These are phyloP conservation scores for Daktulosphaira vitifoliae DNA, from an alignment of 1,140 invertebrate genomes.

Conservation along the genomic window DNA sequence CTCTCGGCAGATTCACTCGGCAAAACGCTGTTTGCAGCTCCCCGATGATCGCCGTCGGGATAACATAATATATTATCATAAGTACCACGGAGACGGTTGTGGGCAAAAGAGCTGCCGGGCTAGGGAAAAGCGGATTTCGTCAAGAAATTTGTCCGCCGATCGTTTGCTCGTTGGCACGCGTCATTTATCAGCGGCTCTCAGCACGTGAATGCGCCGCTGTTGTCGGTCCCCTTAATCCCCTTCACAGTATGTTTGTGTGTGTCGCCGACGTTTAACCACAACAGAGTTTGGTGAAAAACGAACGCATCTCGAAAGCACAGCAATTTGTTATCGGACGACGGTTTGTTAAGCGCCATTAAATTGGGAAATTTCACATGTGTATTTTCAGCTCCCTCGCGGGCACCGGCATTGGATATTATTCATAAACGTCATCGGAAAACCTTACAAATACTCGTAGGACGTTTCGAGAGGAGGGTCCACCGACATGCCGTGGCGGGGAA, in stretches of 20 bases:
- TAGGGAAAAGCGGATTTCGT: background rate
- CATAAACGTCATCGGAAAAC: background rate
- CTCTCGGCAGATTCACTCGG: too few species aligned
- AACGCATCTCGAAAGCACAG: slow-evolving; percentile 10
- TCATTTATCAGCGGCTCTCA: slow-evolving; percentile 6
- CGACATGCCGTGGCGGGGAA: background rate
- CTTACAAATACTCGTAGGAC: too few species aligned
- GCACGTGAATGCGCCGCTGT: too few species aligned
- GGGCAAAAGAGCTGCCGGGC: background rate
- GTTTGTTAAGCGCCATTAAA: slow-evolving; percentile 29
- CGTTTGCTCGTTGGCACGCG: background rate
- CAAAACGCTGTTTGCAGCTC: too few species aligned
- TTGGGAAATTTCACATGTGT: slow-evolving; percentile 1
- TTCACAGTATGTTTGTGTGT: too few species aligned
- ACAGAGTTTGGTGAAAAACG: background rate
- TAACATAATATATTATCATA: too few species aligned
- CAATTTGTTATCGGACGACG: slow-evolving; percentile 15
- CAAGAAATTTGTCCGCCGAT: background rate
- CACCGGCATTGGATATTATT: slow-evolving; percentile 13
- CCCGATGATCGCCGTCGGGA: too few species aligned
- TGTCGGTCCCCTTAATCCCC: too few species aligned
- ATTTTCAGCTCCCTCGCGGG: too few species aligned
- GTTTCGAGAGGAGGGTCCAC: background rate
- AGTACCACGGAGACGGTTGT: too few species aligned
- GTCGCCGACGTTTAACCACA: background rate